Evolutionary conservation across 2,888 invertebrate genomes (phyloP), one percentile per base, ranked within the genome.

Genomic region (Apamea epomidion): DNA sequence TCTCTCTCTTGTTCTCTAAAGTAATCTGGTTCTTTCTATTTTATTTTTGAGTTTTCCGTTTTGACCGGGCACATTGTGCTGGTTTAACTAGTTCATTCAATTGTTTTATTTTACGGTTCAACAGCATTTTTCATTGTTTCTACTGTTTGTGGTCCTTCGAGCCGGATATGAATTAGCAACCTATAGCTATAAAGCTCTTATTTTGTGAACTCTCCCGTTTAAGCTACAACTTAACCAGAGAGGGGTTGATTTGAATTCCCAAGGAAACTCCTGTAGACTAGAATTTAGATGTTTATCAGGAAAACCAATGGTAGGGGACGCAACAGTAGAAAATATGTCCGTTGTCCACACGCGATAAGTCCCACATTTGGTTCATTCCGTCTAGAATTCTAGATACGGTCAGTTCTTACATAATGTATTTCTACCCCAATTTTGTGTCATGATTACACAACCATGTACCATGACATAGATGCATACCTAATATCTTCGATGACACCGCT

Each of bases 321-420:
- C n/a, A 45, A 48, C 14, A 76, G 60, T 62, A 48, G 64, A 51
- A 80, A 78, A 79, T 64, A 77, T 79, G 67, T 69, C 77, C 70
- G 45, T 42, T 32, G 60, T 62, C 54, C n/a, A 51, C 77, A 80
- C 29, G 58, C 75, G 80, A 79, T 83, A 83, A 71, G 75, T 60
- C 62, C 51, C 48, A 85, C 71, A 83, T 83, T 78, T 73, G 54
- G 58, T 74, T 42, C 25, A 81, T 69, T 70, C 74, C 51, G 73
- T 62, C 81, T 80, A 83, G 74, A 81, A 51, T 51, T 71, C 32
- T 68, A 69, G 78, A 78, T 80, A 79, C 45, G 37, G 51, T 68
- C 32, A 78, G 72, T 79, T 74, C 70, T 83, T 87, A 82, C 82
- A 88, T 85, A 87, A 90, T 89, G 74, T 80, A 80, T 81, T 80